Evolutionary conservation across 2,888 invertebrate genomes (phyloP), one percentile per base, ranked within the genome.

Genomic region (Synergus japonicus): DNA sequence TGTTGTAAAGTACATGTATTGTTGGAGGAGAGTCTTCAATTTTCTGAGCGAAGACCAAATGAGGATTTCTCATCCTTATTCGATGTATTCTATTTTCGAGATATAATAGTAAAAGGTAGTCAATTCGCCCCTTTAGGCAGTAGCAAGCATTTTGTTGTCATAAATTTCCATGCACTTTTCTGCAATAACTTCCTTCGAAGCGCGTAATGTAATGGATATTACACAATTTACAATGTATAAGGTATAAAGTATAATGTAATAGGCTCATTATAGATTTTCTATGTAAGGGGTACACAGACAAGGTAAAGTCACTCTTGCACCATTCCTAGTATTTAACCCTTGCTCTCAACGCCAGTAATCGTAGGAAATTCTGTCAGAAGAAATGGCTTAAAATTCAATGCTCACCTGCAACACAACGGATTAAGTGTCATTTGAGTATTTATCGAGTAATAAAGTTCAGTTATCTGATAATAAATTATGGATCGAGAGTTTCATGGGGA

Each of bases 101-200:
- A 12, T 1, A 54, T 54, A 54, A 54, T 22, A 37, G 73, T 54
- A 29, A 54, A 54, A 73, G 37, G 46, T 13, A 73, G 29, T 54
- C 15, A 73, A 49, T 73, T n/a, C 46, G 18, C 49, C 3, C 9
- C 49, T 15, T 46, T 15, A 73, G 73, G 73, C 73, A 73, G 73
- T 54, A 73, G 73, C 49, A 29, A 73, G 49, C 49, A 49, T 73
- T 73, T 73, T 73, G 73, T 73, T 49, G 73, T 73, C 73, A 73
- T 73, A 54, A 73, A 73, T 73, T 29, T 29, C 22, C 37, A 60
- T 54, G 37, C 15, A n/a, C 73, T 54, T 37, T 54, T 9, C 29
- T 29, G 73, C 73, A 73, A 73, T 73, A 73, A 54, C 73, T 73
- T 54, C 73, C 73, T 54, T 54, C 49, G 73, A 73, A 49, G 73